Base-by-base conservation (phyloP, 1,140 invertebrate genomes). In the Phenacoccus solenopsis region DNA sequence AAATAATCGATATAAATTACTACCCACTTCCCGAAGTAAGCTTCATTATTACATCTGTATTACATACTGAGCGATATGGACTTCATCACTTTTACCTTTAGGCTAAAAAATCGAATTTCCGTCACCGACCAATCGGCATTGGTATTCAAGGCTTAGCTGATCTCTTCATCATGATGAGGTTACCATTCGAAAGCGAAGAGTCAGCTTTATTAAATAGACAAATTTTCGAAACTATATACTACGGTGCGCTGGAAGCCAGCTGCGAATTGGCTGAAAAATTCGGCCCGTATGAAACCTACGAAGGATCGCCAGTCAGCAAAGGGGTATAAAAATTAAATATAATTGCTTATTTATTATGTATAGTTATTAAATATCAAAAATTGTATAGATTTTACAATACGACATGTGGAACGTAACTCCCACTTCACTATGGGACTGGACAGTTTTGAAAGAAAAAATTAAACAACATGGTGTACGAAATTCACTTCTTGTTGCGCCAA, bases 171-270 rank as follows among this genome's bases (percentile, higher is more conserved):
- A 78, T 98, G 24, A 93, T 99, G 94, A 82, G 93, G 59, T 89
- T 86, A 80, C 93, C 97, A 49, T 99, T 97, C 79, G 91, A 93
- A 74, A 90, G 88, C 76, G 82, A 87, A 67, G 86, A 94, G 77
- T 96, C 97, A 0, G 82, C 87, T 71, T 81, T 89, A 73, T 79
- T 99, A 1, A 99, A 99, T 80, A 89, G 89, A 73, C 88, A 98
- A 78, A 98, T 99, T 71, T 99, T 99, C 81, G 97, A 99, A 82
- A 98, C 96, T 0, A 88, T 99, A 70, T 99, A 99, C 79, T 98
- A 91, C 80, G 93, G 88, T 16, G 93, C 97, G 1, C 79, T 99
- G 72, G 95, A 98, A 80, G 90, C 94, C 0, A 98, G 94, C 78
- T 98, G 94, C 82, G 96, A 98, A 81, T 80, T 98, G 64, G 94